Evolutionary conservation across 1,140 invertebrate species (phyloP), one percentile per base, ranked within the genome.

Genomic region (Aphelenchoides avenae): DNA sequence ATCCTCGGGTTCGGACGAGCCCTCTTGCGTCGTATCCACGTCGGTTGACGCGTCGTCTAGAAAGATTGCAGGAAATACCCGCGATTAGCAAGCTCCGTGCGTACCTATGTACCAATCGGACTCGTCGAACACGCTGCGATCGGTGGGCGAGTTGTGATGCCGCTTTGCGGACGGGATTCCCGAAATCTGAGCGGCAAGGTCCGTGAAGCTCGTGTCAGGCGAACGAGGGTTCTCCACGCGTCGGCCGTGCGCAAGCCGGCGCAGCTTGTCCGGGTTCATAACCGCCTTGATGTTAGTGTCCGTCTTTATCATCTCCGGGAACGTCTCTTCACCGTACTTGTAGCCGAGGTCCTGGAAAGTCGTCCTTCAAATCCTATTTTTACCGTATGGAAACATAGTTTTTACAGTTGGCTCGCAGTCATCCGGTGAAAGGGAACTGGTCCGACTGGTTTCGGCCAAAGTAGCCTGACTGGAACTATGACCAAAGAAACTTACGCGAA

Each of bases 401-500:
- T n/a, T n/a, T n/a, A n/a, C n/a, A n/a, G n/a, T n/a, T n/a, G n/a
- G n/a, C n/a, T n/a, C n/a, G n/a, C n/a, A n/a, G n/a, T n/a, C n/a
- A n/a, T n/a, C n/a, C n/a, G n/a, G n/a, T n/a, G n/a, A n/a, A n/a
- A n/a, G n/a, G n/a, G n/a, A n/a, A n/a, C n/a, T n/a, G n/a, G n/a
- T n/a, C n/a, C n/a, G n/a, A n/a, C n/a, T n/a, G n/a, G n/a, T n/a
- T n/a, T n/a, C n/a, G n/a, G n/a, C n/a, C n/a, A n/a, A n/a, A 39
- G 20, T 6, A 24, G 22, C 26, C 4, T 11, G 9, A 40, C 27
- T 15, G 26, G 5, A 34, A 4, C 27, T 9, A 33, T 33, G 9
- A 34, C 30, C 13, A 11, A 61, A 68, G 33, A n/a, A n/a, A n/a
- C n/a, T n/a, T 43, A 57, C 57, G 29, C 50, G 57, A 36, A 99